Evolutionary conservation across 2,797 vertebrate species (phyloP).

Genomic region (Gadopsis marmoratus): DNA sequence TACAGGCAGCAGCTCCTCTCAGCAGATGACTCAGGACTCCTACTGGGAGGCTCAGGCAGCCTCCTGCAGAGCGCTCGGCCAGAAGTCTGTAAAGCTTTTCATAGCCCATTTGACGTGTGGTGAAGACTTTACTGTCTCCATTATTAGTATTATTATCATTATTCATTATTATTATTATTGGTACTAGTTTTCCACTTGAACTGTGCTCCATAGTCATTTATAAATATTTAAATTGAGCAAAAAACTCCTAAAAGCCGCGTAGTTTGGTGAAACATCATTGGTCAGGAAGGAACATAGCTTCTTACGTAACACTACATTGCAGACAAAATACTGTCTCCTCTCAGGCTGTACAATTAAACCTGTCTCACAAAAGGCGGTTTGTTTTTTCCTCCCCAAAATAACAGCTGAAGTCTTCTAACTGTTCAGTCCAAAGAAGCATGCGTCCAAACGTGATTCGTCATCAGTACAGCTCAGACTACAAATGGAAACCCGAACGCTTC

Average conservation of each 20-base stretch:
- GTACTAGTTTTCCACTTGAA: neutral
- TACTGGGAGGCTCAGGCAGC: constrained; percentile 23
- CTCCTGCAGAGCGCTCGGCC: neutral
- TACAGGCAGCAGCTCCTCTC: constrained; percentile 15
- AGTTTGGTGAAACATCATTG: neutral
- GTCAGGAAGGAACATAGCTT: neutral
- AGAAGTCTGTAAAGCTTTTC: constrained; percentile 11
- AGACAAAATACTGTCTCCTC: neutral
- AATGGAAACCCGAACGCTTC: too few species aligned
- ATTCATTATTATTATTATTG: neutral
- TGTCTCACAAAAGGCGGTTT: neutral
- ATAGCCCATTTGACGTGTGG: neutral
- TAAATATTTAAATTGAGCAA: neutral
- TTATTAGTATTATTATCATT: neutral
- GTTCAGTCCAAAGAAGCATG: too few species aligned
- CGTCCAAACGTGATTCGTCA: too few species aligned
- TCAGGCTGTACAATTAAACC: neutral
- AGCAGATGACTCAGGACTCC: constrained; percentile 1
- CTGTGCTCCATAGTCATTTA: neutral
- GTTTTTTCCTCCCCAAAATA: neutral
- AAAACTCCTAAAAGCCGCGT: neutral
- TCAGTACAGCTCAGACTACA: too few species aligned
- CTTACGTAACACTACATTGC: neutral
- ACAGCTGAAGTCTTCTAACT: too few species aligned
- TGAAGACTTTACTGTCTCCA: neutral